A percentile compares a stretch with the other conserved stretches of the same genome.
Conservation (phyloP, 2,797 vertebrate genomes). For the Pseudotriccus pelzelni region DNA sequence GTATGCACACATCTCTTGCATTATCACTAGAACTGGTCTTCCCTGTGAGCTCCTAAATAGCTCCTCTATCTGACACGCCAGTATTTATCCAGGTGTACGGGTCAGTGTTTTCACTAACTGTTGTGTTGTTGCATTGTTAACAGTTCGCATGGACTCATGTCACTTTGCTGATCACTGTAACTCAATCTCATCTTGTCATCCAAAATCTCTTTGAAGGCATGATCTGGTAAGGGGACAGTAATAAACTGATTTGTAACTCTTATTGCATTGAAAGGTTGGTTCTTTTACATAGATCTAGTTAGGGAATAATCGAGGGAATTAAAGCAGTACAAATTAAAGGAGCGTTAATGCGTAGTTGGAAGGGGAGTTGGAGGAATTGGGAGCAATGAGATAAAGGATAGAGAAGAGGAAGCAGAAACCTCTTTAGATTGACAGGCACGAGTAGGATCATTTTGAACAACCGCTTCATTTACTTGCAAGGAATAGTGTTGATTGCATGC, state of each 20-base stretch:
- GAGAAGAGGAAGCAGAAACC: background rate
- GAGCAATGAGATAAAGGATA: background rate
- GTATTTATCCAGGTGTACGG: background rate
- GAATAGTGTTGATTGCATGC: background rate
- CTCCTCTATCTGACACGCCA: background rate
- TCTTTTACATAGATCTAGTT: background rate
- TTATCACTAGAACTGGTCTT: background rate
- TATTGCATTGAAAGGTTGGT: background rate
- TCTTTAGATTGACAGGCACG: background rate
- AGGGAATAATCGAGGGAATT: background rate
- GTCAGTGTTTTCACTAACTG: conserved; percentile 70
- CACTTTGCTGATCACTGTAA: conserved; percentile 99
- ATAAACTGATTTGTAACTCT: conserved; percentile 26
- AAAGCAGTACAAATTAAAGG: background rate
- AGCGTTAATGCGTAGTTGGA: background rate
- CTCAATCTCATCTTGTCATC: conserved; percentile 99
- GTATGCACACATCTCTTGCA: conserved; percentile 16
- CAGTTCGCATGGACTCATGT: conserved; percentile 99
- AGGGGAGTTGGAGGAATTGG: background rate
- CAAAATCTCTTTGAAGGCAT: conserved; percentile 99
- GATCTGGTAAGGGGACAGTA: conserved; percentile 93
- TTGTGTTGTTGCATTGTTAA: conserved; percentile 82
- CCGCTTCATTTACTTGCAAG: background rate
- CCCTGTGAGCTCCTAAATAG: background rate
- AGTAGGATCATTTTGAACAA: background rate